Percentiles rank a stretch among this genome's conserved stretches.
phyloP scores from a whole-genome alignment of 2,797 vertebrate species.

The Morelia viridis region DNA sequence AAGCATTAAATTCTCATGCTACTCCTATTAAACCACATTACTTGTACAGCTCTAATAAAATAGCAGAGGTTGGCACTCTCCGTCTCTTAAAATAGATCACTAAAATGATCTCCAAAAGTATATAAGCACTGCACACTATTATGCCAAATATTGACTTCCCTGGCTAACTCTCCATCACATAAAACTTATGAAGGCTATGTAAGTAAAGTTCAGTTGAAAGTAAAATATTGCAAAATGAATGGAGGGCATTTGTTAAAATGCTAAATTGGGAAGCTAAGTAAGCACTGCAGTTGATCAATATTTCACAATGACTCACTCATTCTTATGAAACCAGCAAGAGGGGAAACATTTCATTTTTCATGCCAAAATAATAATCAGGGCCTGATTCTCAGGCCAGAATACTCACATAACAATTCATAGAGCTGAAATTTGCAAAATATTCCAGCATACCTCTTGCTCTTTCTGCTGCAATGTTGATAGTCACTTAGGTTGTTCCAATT shows the following conservation, averaged over 20 bases:
- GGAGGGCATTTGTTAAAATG: conserved; percentile 72
- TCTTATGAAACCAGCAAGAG: conserved; percentile 63
- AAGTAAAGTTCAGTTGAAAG: conserved; percentile 70
- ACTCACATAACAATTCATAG: background rate
- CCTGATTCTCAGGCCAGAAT: background rate
- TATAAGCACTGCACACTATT: conserved; percentile 51
- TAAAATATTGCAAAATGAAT: conserved; percentile 72
- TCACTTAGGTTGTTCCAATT: background rate
- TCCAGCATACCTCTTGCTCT: background rate
- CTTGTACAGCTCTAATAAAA: conserved; percentile 48
- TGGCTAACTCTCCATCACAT: conserved; percentile 62
- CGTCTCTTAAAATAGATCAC: conserved; percentile 58
- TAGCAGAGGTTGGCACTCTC: conserved; percentile 30
- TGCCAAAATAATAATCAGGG: background rate
- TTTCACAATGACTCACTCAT: conserved; percentile 70
- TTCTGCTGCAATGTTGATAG: background rate
- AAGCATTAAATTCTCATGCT: conserved; percentile 44
- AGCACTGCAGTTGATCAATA: conserved; percentile 68
- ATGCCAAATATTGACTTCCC: conserved; percentile 69
- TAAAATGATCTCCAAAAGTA: conserved; percentile 50
- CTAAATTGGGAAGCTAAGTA: conserved; percentile 71
- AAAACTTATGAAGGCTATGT: conserved; percentile 65
- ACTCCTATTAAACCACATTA: conserved; percentile 49
- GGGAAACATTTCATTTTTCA: conserved; percentile 45
- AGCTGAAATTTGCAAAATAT: background rate